Percentiles rank a stretch among this genome's conserved stretches.
These are phyloP conservation scores for Brachyptera risi DNA, from an alignment of 2,888 invertebrate genomes.

Conservation along the genomic window DNA sequence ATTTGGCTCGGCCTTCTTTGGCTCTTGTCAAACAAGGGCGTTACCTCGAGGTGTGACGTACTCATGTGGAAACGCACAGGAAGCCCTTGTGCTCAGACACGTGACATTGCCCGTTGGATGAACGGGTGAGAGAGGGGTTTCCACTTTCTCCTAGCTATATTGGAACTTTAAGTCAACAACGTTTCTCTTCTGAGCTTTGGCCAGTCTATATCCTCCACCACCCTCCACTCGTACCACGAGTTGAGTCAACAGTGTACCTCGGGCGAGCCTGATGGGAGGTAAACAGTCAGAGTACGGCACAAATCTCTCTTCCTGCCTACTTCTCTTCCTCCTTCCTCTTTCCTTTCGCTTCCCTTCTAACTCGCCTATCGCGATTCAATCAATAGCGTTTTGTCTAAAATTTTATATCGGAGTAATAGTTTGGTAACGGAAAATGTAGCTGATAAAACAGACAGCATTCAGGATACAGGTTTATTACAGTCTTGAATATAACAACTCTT, in stretches of 20 bases:
- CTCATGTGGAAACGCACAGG: constrained; percentile 1
- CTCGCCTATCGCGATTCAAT: too few relatives aligned
- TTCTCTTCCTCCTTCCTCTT: too few relatives aligned
- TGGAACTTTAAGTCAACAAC: constrained; percentile 24
- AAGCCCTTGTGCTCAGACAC: background rate
- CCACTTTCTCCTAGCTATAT: constrained; percentile 6
- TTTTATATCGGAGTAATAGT: too few relatives aligned
- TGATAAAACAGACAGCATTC: too few relatives aligned
- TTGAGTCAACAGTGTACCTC: constrained; percentile 23
- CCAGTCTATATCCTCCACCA: constrained; percentile 12
- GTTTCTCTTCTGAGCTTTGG: constrained; percentile 1
- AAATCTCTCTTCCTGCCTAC: too few relatives aligned
- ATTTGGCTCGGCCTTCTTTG: background rate
- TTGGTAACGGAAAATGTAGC: too few relatives aligned
- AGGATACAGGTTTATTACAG: too few relatives aligned
- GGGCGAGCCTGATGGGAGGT: background rate
- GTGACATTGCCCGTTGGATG: background rate
- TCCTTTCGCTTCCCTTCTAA: too few relatives aligned
- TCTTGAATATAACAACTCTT: too few relatives aligned
- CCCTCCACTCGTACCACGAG: background rate
- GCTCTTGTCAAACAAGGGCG: background rate
- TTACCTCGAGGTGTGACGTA: background rate
- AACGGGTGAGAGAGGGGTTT: too few relatives aligned
- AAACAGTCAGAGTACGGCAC: too few relatives aligned
- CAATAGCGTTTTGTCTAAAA: too few relatives aligned